Percentiles rank a stretch among this genome's conserved stretches.
Evolutionary conservation across 2,113 vertebrate genomes (phyloP).

Genomic region (Prionailurus bengalensis): DNA sequence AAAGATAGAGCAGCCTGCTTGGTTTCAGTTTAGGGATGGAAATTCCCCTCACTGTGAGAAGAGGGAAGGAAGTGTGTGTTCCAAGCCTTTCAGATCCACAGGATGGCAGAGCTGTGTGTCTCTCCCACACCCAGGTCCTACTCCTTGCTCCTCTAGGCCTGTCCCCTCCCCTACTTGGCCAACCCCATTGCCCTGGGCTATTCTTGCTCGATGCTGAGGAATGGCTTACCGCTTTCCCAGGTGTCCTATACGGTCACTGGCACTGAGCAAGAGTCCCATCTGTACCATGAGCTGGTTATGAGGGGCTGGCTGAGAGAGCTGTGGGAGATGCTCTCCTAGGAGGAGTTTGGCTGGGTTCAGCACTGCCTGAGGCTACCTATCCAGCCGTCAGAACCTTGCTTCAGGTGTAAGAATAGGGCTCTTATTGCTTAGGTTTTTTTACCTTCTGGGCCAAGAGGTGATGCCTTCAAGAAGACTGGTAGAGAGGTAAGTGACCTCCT

Average conservation of each 20-base stretch:
- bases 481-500: background rate
- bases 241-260: background rate
- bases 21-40: background rate
- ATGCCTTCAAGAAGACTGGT: background rate
- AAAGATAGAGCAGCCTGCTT: background rate
- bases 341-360: background rate
- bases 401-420: background rate
- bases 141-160: background rate
- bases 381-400: background rate
- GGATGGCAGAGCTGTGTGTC: background rate
- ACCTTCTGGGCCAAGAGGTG: background rate
- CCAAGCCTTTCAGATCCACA: background rate
- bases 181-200: background rate
- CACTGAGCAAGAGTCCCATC: background rate
- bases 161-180: background rate
- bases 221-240: background rate
- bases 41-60: background rate
- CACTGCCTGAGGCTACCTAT: background rate
- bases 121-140: background rate
- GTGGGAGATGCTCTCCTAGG: background rate
- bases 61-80: background rate
- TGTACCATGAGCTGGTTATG: background rate
- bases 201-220: background rate
- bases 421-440: background rate
- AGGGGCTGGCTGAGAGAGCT: background rate